A percentile compares a stretch with the other conserved stretches of the same genome.
These are phyloP conservation scores for Coreius guichenoti DNA, from an alignment of 2,797 vertebrate species.

Conservation along the genomic window DNA sequence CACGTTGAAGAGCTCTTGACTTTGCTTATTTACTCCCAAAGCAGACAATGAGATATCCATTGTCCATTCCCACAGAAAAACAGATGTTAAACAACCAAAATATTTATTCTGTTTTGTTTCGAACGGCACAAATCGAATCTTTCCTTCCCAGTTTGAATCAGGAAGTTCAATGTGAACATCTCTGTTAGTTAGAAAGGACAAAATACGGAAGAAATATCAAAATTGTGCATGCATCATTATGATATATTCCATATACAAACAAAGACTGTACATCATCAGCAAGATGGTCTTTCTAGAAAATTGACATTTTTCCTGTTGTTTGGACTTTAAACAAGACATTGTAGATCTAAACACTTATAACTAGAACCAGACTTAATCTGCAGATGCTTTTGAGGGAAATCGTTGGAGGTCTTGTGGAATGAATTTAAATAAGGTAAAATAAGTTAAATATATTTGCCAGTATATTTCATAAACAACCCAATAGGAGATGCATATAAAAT, in stretches of 20 bases:
- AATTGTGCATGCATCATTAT: background rate
- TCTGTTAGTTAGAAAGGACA: background rate
- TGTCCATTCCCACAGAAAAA: conserved; percentile 20
- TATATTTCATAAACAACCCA: background rate
- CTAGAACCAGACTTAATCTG: background rate
- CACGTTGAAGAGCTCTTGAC: background rate
- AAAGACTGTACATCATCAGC: conserved; percentile 24
- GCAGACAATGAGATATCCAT: background rate
- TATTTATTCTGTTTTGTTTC: conserved; percentile 23
- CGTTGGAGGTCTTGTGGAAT: background rate
- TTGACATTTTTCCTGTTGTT: background rate
- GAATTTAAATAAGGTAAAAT: background rate
- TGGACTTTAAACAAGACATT: conserved; percentile 4
- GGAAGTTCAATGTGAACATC: background rate
- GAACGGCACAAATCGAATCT: conserved; percentile 1
- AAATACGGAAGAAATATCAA: background rate
- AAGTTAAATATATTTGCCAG: background rate
- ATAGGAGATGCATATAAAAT: background rate
- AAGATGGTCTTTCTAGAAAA: background rate
- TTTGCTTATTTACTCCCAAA: conserved; percentile 6
- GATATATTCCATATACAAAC: conserved; percentile 4
- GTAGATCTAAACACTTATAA: conserved; percentile 8
- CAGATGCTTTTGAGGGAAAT: background rate
- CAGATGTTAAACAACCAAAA: conserved; percentile 9
- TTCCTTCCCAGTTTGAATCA: background rate